Conservation (phyloP, 2,888 invertebrate species). For the Ametastegia equiseti region DNA sequence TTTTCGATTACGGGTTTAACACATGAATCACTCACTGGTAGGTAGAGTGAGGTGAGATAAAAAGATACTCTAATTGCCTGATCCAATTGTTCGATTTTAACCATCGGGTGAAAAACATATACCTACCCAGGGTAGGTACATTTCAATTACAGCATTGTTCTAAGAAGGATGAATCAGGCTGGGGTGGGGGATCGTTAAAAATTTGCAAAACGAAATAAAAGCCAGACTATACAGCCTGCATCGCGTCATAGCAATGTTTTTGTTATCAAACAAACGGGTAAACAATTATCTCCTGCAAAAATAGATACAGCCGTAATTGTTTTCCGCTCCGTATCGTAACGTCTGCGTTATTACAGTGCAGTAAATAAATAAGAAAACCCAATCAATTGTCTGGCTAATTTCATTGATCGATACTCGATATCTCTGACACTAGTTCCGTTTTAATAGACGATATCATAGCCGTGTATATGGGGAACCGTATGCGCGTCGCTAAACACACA, state of each 20-base stretch:
- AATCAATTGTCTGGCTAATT: background rate
- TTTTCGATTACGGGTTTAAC: conserved; percentile 48
- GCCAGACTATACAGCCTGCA: too few species aligned
- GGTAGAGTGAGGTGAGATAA: conserved; percentile 18
- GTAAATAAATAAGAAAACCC: background rate
- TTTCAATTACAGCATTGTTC: too few species aligned
- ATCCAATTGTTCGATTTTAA: background rate
- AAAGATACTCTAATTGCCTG: conserved; percentile 1
- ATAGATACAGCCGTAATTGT: too few species aligned
- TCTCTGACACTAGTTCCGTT: conserved; percentile 24
- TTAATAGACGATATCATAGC: background rate
- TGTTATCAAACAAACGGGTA: too few species aligned
- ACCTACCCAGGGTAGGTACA: too few species aligned
- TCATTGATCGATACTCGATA: background rate
- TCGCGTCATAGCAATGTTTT: too few species aligned
- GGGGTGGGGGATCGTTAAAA: too few species aligned
- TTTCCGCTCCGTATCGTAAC: background rate
- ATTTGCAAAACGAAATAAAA: background rate
- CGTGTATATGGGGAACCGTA: background rate
- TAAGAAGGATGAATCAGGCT: background rate
- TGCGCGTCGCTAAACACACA: background rate
- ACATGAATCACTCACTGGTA: conserved; percentile 1
- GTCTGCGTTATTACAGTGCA: background rate
- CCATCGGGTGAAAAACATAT: background rate
- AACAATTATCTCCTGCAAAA: too few species aligned